phyloP scores from a whole-genome alignment of 2,888 invertebrate species.

The Craniophora ligustri region DNA sequence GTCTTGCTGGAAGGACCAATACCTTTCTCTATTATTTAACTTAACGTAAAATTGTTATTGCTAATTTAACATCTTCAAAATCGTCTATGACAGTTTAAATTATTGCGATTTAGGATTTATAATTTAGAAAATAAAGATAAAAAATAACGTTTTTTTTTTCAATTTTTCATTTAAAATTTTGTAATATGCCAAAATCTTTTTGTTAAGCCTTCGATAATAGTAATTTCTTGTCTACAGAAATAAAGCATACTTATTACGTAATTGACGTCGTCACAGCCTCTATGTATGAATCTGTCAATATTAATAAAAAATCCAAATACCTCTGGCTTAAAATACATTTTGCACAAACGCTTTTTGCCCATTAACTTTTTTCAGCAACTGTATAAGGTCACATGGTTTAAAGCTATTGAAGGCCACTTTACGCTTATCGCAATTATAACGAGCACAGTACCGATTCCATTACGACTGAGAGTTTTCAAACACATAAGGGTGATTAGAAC shows the following conservation, averaged over 20 bases:
- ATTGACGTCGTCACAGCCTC: background rate
- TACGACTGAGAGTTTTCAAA: background rate
- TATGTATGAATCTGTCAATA: background rate
- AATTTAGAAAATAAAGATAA: too few relatives aligned
- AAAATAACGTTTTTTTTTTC: too few relatives aligned
- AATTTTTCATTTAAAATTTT: too few relatives aligned
- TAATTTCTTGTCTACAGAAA: background rate
- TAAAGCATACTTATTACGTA: background rate
- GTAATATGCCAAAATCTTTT: too few relatives aligned
- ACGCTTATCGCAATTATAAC: slow-evolving; percentile 4
- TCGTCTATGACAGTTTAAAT: too few relatives aligned
- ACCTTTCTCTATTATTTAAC: too few relatives aligned
- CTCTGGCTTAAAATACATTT: background rate
- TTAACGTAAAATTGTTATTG: too few relatives aligned
- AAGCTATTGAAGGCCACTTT: background rate
- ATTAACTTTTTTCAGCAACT: slow-evolving; percentile 17
- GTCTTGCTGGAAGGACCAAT: too few relatives aligned
- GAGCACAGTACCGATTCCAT: slow-evolving; percentile 20
- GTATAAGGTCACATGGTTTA: background rate
- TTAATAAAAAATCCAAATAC: background rate
- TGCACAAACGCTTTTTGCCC: slow-evolving; percentile 17
- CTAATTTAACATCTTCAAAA: too few relatives aligned
- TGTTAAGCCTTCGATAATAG: too few relatives aligned
- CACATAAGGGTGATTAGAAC: background rate
- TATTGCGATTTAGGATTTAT: too few relatives aligned